phyloP scores from a whole-genome alignment of 2,888 invertebrate genomes.

The Nomada fabriciana region DNA sequence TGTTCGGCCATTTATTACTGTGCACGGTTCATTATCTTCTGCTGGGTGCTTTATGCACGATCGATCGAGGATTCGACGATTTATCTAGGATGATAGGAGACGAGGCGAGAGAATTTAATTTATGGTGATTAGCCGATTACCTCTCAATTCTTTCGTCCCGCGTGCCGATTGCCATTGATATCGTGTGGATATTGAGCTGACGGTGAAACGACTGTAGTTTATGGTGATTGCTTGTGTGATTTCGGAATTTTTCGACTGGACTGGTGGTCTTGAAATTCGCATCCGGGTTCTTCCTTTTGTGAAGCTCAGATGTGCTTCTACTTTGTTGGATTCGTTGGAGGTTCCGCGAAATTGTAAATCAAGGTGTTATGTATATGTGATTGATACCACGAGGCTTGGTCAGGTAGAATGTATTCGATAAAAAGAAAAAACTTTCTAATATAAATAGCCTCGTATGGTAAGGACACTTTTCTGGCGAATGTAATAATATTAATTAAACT shows the following conservation, averaged over 20 bases:
- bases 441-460: too few relatives aligned
- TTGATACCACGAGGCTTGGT: too few relatives aligned
- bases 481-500: too few relatives aligned
- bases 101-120: slow-evolving; percentile 24
- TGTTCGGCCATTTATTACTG: background rate
- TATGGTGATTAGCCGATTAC: slow-evolving; percentile 33
- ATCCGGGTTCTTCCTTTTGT: slow-evolving; percentile 12
- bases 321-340: background rate
- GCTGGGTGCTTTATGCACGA: slow-evolving; percentile 1
- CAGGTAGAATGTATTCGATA: too few relatives aligned
- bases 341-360: too few relatives aligned
- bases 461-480: too few relatives aligned
- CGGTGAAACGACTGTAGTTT: slow-evolving; percentile 7
- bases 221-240: slow-evolving; percentile 38
- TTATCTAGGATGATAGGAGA: slow-evolving; percentile 3
- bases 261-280: background rate
- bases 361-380: too few relatives aligned
- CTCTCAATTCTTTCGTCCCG: slow-evolving; percentile 8
- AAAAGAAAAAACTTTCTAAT: too few relatives aligned
- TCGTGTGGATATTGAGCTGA: background rate
- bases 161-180: slow-evolving; percentile 9
- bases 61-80: slow-evolving; percentile 21
- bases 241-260: background rate
- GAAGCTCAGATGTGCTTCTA: background rate
- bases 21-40: background rate